phyloP scores from a whole-genome alignment of 2,113 vertebrate species.

The Myxocyprinus asiaticus region DNA sequence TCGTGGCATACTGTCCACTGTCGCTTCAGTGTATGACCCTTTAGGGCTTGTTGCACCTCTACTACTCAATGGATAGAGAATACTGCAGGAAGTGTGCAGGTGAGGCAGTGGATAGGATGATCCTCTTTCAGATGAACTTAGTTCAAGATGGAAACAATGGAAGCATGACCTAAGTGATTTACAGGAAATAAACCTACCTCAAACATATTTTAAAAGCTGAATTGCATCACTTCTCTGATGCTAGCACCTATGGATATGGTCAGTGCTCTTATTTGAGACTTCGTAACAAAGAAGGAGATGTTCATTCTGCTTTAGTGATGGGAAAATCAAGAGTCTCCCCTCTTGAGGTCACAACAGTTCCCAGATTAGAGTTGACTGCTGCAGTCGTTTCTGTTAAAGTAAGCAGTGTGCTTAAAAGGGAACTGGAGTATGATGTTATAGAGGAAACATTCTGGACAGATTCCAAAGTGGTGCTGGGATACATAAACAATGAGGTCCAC shows the following conservation, averaged over 20 bases:
- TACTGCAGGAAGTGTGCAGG: too few relatives aligned
- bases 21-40: neutral
- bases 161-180: too few relatives aligned
- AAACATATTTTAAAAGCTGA: neutral
- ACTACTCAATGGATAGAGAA: neutral
- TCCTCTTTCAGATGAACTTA: too few relatives aligned
- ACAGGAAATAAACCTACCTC: too few relatives aligned
- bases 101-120: neutral
- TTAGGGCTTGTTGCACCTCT: neutral
- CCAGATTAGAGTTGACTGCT: constrained; percentile 30
- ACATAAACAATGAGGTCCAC: too few relatives aligned
- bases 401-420: constrained; percentile 38
- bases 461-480: constrained; percentile 22
- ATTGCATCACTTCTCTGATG: neutral
- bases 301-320: constrained; percentile 16
- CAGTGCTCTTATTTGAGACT: neutral
- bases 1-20: neutral
- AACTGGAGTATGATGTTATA: neutral
- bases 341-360: constrained; percentile 18
- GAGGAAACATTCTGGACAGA: constrained; percentile 40
- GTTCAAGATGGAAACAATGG: too few relatives aligned
- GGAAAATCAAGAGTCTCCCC: constrained; percentile 22
- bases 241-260: neutral
- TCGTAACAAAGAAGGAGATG: neutral
- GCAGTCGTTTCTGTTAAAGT: constrained; percentile 34